Evolutionary conservation across 2,113 vertebrate species (phyloP), one percentile per base, ranked within the genome.

Genomic region (Anseranas semipalmata): DNA sequence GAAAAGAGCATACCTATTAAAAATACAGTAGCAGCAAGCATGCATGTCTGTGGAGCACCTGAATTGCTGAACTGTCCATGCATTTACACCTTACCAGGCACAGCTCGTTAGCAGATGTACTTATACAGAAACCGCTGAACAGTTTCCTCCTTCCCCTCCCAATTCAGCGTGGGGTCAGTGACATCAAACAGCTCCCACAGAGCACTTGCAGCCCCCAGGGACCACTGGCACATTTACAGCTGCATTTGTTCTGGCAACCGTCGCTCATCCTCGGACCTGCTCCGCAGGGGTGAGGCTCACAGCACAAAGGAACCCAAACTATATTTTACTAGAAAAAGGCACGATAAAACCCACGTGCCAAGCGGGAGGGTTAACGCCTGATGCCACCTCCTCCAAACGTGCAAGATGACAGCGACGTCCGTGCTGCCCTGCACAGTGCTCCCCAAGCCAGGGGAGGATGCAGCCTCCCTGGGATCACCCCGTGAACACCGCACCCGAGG

Each of bases 401-500:
- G 30, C 46, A 59, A 46, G 43, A 41, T 5, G 4, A 21, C 25
- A 66, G 37, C 1, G 4, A 41, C 3, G 46, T 77, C 37, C 0
- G 0, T 27, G 16, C 6, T 20, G 4, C 10, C 35, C 27, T 73
- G 46, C 68, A 24, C 1, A 5, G 24, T 37, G 1, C 37, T 66
- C 17, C 32, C 67, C 17, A 27, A 17, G 41, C 28, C 56, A 20
- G 0, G 3, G 11, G 27, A 67, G 33, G 41, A 50, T 12, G 25
- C 16, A 17, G 32, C 16, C 21, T 18, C 24, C 7, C 25, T 0
- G 0, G 50, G 43, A 27, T 85, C 33, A 10, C 9, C 24, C 25
- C 4, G 48, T 1, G 8, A 72, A 5, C 0, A 0, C 25, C 62
- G 19, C 43, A 33, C 3, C n/a, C 0, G 0, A 72, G 53, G 39